These are phyloP conservation scores for Sebastes taczanowskii DNA, from an alignment of 2,797 vertebrate genomes.

Conservation along the genomic window DNA sequence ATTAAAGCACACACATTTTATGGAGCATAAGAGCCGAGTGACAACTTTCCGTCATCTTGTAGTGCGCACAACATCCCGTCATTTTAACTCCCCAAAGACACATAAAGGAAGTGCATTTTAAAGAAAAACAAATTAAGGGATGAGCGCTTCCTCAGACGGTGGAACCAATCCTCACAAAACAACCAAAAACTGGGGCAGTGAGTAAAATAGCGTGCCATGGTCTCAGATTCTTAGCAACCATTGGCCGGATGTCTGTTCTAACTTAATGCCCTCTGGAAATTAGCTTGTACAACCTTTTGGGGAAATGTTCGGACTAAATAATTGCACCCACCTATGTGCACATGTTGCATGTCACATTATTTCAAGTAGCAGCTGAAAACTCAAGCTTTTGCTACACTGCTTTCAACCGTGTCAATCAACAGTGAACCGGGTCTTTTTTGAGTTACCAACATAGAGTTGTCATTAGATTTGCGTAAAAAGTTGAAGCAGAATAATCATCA, in stretches of 20 bases:
- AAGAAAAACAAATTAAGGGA: conserved; percentile 33
- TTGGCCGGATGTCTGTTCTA: conserved; percentile 15
- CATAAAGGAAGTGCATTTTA: conserved; percentile 25
- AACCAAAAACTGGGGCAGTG: conserved; percentile 39
- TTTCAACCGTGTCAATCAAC: background rate
- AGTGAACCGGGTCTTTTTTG: background rate
- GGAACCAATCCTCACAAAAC: conserved; percentile 7
- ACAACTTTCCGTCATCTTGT: background rate
- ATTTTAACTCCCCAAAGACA: conserved; percentile 22
- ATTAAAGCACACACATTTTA: background rate
- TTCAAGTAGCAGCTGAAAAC: background rate
- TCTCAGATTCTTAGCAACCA: background rate
- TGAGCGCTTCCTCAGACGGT: conserved; percentile 1
- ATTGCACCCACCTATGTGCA: background rate
- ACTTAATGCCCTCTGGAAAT: background rate
- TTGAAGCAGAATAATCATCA: background rate
- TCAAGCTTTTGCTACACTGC: background rate
- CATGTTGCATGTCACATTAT: background rate
- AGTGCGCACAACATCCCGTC: background rate
- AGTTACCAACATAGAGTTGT: background rate
- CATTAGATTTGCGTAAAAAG: background rate
- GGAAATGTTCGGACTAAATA: conserved; percentile 1
- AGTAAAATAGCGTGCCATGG: conserved; percentile 9
- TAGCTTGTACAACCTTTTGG: background rate
- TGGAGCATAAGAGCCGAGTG: background rate